Evolutionary conservation across 2,113 vertebrate genomes (phyloP).

Genomic region (Pluvianellus socialis): DNA sequence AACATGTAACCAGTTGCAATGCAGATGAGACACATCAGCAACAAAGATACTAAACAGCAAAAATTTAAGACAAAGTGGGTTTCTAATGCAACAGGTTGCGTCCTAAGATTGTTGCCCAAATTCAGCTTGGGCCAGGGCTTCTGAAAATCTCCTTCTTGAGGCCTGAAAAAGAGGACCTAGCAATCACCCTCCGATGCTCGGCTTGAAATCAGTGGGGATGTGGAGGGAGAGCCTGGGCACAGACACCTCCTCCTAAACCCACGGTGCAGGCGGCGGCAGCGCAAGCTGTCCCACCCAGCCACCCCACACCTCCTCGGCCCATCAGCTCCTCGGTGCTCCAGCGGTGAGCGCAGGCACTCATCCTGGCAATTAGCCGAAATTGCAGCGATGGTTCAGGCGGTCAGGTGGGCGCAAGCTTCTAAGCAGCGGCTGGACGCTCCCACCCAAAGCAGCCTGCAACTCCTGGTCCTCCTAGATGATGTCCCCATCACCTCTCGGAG

Average conservation of each 20-base stretch:
- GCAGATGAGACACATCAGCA: not conserved
- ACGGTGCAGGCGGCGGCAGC: accelerated
- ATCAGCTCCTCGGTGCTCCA: not conserved
- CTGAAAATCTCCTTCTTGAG: not conserved
- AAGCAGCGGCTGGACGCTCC: not conserved
- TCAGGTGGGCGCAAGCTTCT: not conserved
- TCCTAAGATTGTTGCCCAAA: not conserved
- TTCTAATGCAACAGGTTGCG: not conserved
- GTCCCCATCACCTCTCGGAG: not conserved
- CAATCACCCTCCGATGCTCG: accelerated
- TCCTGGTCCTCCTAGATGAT: not conserved
- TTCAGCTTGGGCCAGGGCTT: not conserved
- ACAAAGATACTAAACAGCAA: not conserved
- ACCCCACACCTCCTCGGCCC: accelerated
- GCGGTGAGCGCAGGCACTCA: not conserved
- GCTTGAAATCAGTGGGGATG: not conserved
- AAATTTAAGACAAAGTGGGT: not conserved
- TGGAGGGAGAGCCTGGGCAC: not conserved
- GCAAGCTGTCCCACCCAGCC: not conserved
- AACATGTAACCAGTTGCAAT: not conserved
- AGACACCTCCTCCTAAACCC: not conserved
- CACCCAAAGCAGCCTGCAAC: not conserved
- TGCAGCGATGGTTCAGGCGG: not conserved
- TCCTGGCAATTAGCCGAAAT: not conserved
- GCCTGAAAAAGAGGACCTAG: not conserved